Conservation (phyloP, 92 coral and sea anemone genomes). For the Palythoa heliodiscus region DNA sequence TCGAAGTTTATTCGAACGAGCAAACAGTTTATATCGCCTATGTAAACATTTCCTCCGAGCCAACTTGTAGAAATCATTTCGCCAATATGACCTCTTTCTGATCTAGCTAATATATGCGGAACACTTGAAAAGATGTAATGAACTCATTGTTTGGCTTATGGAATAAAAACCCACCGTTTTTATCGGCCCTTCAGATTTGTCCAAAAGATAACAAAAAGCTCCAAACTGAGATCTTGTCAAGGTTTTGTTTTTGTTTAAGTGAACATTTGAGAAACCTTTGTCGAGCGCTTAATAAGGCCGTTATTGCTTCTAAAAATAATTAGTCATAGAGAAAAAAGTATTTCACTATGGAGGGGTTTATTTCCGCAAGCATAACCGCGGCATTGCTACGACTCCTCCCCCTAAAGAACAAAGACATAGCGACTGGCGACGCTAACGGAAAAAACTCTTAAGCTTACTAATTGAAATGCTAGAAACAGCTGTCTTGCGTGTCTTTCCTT, state of each 20-base stretch:
- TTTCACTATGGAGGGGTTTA: constrained; percentile 32
- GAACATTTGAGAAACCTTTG: constrained; percentile 42
- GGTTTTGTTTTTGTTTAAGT: constrained; percentile 44
- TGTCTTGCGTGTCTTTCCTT: constrained; percentile 31
- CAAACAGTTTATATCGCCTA: constrained; percentile 8
- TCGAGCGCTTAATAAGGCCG: constrained; percentile 35
- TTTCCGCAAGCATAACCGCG: constrained; percentile 50
- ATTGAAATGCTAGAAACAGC: constrained; percentile 25
- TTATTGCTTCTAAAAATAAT: constrained; percentile 47
- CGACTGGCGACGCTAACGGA: constrained; percentile 40
- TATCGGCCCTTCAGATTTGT: constrained; percentile 45
- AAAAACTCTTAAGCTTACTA: constrained; percentile 14
- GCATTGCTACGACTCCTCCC: constrained; percentile 23
- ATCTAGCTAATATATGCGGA: constrained; percentile 23
- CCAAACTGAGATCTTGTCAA: constrained; percentile 32
- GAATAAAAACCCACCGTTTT: constrained; percentile 47
- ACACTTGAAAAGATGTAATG: constrained; percentile 45
- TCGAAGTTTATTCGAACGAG: constrained; percentile 11
- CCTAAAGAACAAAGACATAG: constrained; percentile 34
- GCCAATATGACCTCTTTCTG: constrained; percentile 33
- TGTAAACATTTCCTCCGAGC: constrained; percentile 28
- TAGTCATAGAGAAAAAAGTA: constrained; percentile 36
- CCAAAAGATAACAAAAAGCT: constrained; percentile 44
- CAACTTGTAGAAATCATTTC: constrained; percentile 24
- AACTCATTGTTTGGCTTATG: constrained; percentile 36